These are phyloP conservation scores for Drosophila albomicans DNA, from an alignment of 1,140 invertebrate species.

Conservation along the genomic window DNA sequence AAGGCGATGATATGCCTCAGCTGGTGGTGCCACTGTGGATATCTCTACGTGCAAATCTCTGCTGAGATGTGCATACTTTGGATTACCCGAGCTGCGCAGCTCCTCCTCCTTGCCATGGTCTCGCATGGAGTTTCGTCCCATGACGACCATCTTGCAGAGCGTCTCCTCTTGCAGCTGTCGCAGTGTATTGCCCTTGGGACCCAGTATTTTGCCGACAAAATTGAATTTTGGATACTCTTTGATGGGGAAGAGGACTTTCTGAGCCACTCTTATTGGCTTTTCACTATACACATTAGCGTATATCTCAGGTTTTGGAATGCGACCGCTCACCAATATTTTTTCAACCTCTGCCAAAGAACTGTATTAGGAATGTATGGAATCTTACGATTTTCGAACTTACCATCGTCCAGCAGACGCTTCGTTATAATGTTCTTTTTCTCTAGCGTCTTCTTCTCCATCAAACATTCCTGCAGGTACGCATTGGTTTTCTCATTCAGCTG, in stretches of 20 bases:
- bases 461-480: constrained; percentile 77
- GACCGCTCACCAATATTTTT: constrained; percentile 87
- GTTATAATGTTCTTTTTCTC: constrained; percentile 78
- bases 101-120: constrained; percentile 97
- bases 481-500: constrained; percentile 81
- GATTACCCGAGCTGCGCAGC: constrained; percentile 92
- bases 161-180: constrained; percentile 97
- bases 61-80: constrained; percentile 96
- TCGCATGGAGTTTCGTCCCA: constrained; percentile 97
- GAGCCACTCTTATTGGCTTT: constrained; percentile 92
- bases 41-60: constrained; percentile 98
- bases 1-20: constrained; percentile 96
- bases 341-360: constrained; percentile 86
- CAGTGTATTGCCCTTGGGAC: constrained; percentile 96
- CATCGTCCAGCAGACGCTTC: constrained; percentile 77
- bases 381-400: constrained; percentile 35
- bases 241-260: constrained; percentile 94
- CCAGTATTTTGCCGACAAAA: constrained; percentile 97
- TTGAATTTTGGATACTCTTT: constrained; percentile 97
- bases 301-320: constrained; percentile 87
- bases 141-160: constrained; percentile 97
- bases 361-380: not conserved
- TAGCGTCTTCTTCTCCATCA: constrained; percentile 77
- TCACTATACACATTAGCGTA: constrained; percentile 95
- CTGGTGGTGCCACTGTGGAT: constrained; percentile 94